Percentiles rank a stretch among this genome's conserved stretches.
Evolutionary conservation across 2,888 invertebrate genomes (phyloP).

Genomic region (Cenopis cana): DNA sequence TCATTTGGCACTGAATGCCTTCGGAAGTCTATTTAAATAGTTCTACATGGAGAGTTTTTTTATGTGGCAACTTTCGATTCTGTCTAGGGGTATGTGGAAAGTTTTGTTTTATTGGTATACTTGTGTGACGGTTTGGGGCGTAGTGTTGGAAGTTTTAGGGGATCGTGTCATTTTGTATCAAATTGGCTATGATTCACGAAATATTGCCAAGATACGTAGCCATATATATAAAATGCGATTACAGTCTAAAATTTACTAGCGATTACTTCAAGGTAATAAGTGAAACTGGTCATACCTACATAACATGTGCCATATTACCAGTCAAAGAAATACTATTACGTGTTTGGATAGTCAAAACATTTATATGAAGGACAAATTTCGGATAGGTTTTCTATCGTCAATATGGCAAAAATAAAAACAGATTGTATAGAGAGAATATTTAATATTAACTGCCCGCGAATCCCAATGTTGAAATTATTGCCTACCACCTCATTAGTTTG

Average conservation of each 20-base stretch:
- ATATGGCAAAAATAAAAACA: too few species aligned
- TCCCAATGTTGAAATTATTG: too few species aligned
- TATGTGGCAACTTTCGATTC: conserved; percentile 35
- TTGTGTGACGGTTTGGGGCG: conserved; percentile 12
- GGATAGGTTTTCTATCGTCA: too few species aligned
- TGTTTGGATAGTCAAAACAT: too few species aligned
- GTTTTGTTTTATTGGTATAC: conserved; percentile 39
- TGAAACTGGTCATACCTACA: too few species aligned
- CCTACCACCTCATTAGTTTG: too few species aligned
- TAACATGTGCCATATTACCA: too few species aligned
- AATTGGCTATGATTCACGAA: not conserved
- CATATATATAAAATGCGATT: not conserved
- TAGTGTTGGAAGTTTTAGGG: conserved; percentile 11
- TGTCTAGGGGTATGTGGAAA: conserved; percentile 28
- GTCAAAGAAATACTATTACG: too few species aligned
- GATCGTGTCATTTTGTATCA: not conserved
- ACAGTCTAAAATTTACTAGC: not conserved
- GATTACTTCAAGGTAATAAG: not conserved
- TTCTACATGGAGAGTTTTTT: conserved; percentile 45
- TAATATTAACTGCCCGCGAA: too few species aligned
- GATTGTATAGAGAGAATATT: too few species aligned
- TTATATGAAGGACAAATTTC: too few species aligned
- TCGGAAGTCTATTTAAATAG: conserved; percentile 60
- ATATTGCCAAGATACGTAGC: not conserved
- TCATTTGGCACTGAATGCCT: conserved; percentile 61